phyloP scores from a whole-genome alignment of 1,140 invertebrate species.

The Trichonephila clavipes region DNA sequence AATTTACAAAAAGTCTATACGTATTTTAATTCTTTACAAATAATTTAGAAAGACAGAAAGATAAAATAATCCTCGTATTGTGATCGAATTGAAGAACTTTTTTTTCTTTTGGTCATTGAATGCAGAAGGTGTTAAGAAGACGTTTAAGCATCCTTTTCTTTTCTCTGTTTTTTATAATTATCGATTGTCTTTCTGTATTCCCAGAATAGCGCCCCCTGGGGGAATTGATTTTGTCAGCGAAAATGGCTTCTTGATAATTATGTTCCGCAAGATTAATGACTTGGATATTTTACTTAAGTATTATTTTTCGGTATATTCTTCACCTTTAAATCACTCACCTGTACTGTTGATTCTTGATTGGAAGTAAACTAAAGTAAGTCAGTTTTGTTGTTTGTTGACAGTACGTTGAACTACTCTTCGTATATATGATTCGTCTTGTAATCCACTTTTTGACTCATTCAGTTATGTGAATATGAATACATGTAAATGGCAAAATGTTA shows the following conservation, averaged over 20 bases:
- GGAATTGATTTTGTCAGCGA: constrained; percentile 65
- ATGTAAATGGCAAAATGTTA: background rate
- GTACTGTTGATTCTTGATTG: background rate
- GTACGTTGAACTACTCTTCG: constrained; percentile 4
- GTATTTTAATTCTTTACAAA: too few species aligned
- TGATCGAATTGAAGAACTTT: background rate
- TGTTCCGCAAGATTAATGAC: constrained; percentile 47
- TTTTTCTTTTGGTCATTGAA: background rate
- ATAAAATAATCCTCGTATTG: too few species aligned
- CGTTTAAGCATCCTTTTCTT: background rate
- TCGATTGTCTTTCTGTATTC: constrained; percentile 66
- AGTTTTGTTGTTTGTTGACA: constrained; percentile 36
- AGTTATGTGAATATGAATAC: background rate
- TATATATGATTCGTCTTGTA: background rate
- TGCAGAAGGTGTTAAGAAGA: background rate
- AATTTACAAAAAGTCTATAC: too few species aligned
- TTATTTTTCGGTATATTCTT: constrained; percentile 28
- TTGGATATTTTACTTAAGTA: constrained; percentile 24
- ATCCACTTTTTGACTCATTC: background rate
- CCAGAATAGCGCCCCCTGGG: constrained; percentile 69
- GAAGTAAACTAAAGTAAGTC: constrained; percentile 22
- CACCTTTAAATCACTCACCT: background rate
- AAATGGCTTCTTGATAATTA: constrained; percentile 72
- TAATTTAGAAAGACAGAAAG: too few species aligned
- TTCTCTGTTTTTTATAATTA: constrained; percentile 43